Conservation (phyloP, 2,888 invertebrate species). For the Nemurella pictetii region DNA sequence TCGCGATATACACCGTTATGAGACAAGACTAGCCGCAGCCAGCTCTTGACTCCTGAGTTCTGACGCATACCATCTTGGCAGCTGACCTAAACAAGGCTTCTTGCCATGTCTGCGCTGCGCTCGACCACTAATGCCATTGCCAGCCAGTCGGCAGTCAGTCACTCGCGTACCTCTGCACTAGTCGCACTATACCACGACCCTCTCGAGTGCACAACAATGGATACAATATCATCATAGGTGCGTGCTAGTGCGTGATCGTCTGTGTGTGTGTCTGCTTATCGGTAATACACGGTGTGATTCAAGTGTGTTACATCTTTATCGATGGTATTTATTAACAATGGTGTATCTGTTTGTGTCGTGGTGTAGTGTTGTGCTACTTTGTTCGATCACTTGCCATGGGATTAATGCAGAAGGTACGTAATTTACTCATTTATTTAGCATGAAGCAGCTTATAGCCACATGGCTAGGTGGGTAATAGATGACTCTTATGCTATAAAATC, state of each 20-base stretch:
- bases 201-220: not conserved
- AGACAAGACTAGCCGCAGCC: not conserved
- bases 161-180: not conserved
- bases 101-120: no score
- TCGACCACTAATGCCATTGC: no score
- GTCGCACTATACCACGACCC: not conserved
- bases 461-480: no score
- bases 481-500: no score
- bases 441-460: no score
- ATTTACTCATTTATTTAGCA: not conserved
- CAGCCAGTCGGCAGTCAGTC: not conserved
- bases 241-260: not conserved
- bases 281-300: not conserved
- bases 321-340: slow-evolving; percentile 18
- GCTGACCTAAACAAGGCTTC: not conserved
- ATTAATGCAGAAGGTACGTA: slow-evolving; percentile 7
- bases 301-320: not conserved
- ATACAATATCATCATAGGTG: not conserved
- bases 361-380: slow-evolving; percentile 1
- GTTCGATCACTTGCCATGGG: not conserved
- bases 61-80: not conserved
- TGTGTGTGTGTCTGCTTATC: not conserved
- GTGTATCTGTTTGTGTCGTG: slow-evolving; percentile 16
- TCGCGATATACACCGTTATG: not conserved
- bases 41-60: not conserved